These are phyloP conservation scores for Gallinago jamesoni DNA, from an alignment of 2,113 vertebrate genomes.

Conservation along the genomic window DNA sequence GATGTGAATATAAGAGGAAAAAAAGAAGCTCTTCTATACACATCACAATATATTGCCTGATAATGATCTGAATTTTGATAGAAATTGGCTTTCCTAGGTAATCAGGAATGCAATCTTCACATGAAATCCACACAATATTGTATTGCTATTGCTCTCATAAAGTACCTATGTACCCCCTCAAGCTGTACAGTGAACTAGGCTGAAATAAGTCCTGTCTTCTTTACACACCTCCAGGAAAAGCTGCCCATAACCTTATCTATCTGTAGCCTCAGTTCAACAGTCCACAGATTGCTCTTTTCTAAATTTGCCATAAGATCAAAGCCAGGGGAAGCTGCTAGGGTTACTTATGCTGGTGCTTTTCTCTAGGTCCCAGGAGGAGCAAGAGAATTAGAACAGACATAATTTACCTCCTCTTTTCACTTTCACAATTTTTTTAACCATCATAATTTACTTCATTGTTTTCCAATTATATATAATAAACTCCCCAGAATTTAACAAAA, in stretches of 20 bases:
- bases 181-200: neutral
- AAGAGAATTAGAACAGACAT: neutral
- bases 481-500: neutral
- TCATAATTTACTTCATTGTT: too few relatives aligned
- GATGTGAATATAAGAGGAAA: neutral
- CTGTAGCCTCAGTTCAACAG: neutral
- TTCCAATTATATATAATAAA: neutral
- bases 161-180: rapidly evolving
- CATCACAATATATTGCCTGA: neutral
- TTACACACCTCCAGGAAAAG: neutral
- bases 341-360: neutral
- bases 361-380: neutral
- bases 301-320: neutral
- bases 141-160: neutral
- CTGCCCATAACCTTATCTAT: neutral
- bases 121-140: neutral
- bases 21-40: neutral
- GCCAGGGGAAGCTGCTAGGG: neutral
- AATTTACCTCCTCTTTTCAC: neutral
- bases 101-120: neutral
- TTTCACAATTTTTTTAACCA: neutral
- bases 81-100: neutral
- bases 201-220: neutral
- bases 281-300: neutral
- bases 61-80: neutral